These are phyloP conservation scores for Anarsia innoxiella DNA, from an alignment of 2,888 invertebrate genomes.

Conservation along the genomic window DNA sequence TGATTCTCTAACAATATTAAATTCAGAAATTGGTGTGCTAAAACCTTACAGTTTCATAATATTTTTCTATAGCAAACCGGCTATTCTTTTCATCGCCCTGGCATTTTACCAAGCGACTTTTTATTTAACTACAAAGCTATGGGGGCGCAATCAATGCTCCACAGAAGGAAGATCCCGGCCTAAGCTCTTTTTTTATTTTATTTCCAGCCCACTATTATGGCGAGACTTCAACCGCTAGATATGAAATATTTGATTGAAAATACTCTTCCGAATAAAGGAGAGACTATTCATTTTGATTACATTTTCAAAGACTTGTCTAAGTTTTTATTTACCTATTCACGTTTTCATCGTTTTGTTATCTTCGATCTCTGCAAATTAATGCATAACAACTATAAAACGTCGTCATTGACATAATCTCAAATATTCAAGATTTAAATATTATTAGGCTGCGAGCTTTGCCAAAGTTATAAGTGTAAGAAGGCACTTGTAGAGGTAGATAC, in stretches of 20 bases:
- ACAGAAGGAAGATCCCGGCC: constrained; percentile 46
- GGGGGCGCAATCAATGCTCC: constrained; percentile 62
- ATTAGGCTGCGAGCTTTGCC: constrained; percentile 7
- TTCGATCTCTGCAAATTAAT: too few relatives aligned
- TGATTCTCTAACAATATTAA: too few relatives aligned
- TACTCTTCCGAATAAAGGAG: too few relatives aligned
- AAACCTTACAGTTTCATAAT: constrained; percentile 41
- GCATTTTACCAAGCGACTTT: constrained; percentile 67
- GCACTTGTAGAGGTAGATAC: constrained; percentile 1
- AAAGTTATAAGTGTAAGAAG: constrained; percentile 6
- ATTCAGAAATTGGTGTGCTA: too few relatives aligned
- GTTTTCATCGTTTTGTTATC: background rate
- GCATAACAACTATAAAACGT: too few relatives aligned
- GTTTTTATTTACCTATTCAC: background rate
- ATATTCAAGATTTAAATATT: constrained; percentile 7
- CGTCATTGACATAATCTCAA: constrained; percentile 7
- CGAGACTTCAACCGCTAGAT: constrained; percentile 42
- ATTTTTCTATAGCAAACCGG: constrained; percentile 44
- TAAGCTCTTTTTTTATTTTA: constrained; percentile 45
- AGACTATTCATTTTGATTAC: too few relatives aligned
- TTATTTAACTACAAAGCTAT: constrained; percentile 59
- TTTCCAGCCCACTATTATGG: constrained; percentile 41
- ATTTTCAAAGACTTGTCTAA: background rate
- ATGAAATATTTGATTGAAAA: constrained; percentile 34
- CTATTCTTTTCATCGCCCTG: constrained; percentile 61